Percentiles rank a stretch among this genome's conserved stretches.
These are phyloP conservation scores for Borostomias antarcticus DNA, from an alignment of 2,797 vertebrate genomes.

Conservation along the genomic window DNA sequence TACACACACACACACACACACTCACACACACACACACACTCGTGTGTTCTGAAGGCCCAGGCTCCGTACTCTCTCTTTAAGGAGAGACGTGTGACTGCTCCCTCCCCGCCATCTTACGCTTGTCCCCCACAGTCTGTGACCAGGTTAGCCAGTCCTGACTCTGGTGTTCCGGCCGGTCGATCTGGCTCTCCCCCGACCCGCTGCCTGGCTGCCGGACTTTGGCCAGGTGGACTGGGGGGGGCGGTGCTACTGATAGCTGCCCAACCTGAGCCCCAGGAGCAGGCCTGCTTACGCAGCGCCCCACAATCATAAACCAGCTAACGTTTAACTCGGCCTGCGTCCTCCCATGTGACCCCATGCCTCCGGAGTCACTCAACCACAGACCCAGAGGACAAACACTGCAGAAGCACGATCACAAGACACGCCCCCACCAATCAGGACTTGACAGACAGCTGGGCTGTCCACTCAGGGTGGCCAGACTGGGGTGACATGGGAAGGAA, in stretches of 20 bases:
- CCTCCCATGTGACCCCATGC: conserved; percentile 63
- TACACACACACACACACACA: conserved; percentile 30
- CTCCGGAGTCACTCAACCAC: conserved; percentile 12
- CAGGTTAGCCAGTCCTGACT: background rate
- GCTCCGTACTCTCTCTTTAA: conserved; percentile 33
- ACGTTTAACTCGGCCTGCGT: conserved; percentile 73
- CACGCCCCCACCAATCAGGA: background rate
- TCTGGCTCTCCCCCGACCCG: conserved; percentile 45
- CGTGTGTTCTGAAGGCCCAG: conserved; percentile 19
- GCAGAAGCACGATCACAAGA: background rate
- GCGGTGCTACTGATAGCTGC: conserved; percentile 32
- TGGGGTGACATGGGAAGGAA: conserved; percentile 6
- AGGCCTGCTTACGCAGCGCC: conserved; percentile 59
- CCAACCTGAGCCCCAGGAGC: conserved; percentile 51
- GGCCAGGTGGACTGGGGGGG: conserved; percentile 45
- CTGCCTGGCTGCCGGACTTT: conserved; percentile 67
- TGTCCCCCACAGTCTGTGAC: background rate
- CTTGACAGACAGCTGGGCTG: background rate
- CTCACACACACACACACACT: conserved; percentile 40
- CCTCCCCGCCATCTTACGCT: conserved; percentile 30
- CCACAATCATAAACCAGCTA: conserved; percentile 75
- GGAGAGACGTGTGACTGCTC: conserved; percentile 23
- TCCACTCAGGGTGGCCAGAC: background rate
- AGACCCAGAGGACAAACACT: background rate
- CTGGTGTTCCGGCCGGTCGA: background rate